These are phyloP conservation scores for Gobius niger DNA, from an alignment of 2,113 vertebrate genomes.

Conservation along the genomic window DNA sequence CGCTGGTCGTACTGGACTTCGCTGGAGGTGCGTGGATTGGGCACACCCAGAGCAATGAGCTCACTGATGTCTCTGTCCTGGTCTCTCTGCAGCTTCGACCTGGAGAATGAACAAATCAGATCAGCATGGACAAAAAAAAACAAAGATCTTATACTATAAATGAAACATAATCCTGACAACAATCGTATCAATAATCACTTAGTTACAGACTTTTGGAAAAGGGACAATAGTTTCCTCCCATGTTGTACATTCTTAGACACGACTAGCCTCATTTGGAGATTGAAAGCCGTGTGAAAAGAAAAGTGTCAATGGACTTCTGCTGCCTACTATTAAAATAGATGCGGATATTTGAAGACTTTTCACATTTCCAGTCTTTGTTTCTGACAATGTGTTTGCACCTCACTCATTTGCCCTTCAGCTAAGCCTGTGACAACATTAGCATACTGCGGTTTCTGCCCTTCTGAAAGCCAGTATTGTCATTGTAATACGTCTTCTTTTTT, in stretches of 20 bases:
- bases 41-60: slow-evolving; percentile 90
- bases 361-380: no score
- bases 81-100: slow-evolving; percentile 95
- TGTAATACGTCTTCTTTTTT: slow-evolving; percentile 40
- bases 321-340: not conserved
- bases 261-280: not conserved
- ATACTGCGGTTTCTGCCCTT: slow-evolving; percentile 40
- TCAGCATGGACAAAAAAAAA: not conserved
- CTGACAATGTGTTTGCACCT: no score
- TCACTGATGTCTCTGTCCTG: slow-evolving; percentile 98
- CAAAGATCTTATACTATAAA: not conserved
- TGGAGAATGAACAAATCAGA: slow-evolving; percentile 36
- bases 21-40: slow-evolving; percentile 87
- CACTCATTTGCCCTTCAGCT: not conserved
- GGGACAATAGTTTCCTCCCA: not conserved
- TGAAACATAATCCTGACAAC: no score
- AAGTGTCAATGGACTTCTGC: not conserved
- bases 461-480: slow-evolving; percentile 42
- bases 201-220: no score
- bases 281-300: not conserved
- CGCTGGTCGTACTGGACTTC: slow-evolving; percentile 95
- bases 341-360: no score
- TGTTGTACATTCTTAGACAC: not conserved
- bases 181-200: no score
- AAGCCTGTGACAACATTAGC: slow-evolving; percentile 40